These are phyloP conservation scores for Belonocnema kinseyi DNA, from an alignment of 1,140 invertebrate genomes.

Conservation along the genomic window DNA sequence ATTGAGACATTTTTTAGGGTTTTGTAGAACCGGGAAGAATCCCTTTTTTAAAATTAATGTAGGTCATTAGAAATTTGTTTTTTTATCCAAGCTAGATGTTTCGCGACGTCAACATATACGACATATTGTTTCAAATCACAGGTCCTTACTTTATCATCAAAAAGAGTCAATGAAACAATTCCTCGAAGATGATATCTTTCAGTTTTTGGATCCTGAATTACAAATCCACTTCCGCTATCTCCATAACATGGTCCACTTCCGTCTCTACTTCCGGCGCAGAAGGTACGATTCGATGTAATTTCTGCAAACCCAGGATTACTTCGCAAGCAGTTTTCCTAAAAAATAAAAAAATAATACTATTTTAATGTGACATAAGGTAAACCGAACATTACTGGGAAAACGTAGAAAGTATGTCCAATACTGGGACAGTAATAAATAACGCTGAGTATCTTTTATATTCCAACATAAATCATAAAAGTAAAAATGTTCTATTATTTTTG, in stretches of 20 bases:
- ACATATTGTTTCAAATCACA: conserved; percentile 76
- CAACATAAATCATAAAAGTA: too few relatives aligned
- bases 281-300: conserved; percentile 78
- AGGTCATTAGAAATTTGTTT: conserved; percentile 40
- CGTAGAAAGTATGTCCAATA: too few relatives aligned
- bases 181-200: conserved; percentile 77
- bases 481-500: too few relatives aligned
- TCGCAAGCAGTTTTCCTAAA: conserved; percentile 76
- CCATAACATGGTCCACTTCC: conserved; percentile 78
- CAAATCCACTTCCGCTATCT: conserved; percentile 78
- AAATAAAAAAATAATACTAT: conserved; percentile 40
- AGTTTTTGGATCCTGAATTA: conserved; percentile 62
- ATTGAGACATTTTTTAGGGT: too few relatives aligned
- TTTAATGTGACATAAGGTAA: too few relatives aligned
- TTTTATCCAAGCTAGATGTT: conserved; percentile 76
- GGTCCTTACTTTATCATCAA: conserved; percentile 64
- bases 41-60: too few relatives aligned
- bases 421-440: too few relatives aligned
- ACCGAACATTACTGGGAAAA: too few relatives aligned
- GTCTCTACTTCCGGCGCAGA: conserved; percentile 79
- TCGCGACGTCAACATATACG: conserved; percentile 78
- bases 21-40: too few relatives aligned
- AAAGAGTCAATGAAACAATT: conserved; percentile 75
- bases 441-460: too few relatives aligned
- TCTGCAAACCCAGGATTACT: conserved; percentile 74